phyloP scores from a whole-genome alignment of 2,113 vertebrate genomes.

The Taurulus bubalis region DNA sequence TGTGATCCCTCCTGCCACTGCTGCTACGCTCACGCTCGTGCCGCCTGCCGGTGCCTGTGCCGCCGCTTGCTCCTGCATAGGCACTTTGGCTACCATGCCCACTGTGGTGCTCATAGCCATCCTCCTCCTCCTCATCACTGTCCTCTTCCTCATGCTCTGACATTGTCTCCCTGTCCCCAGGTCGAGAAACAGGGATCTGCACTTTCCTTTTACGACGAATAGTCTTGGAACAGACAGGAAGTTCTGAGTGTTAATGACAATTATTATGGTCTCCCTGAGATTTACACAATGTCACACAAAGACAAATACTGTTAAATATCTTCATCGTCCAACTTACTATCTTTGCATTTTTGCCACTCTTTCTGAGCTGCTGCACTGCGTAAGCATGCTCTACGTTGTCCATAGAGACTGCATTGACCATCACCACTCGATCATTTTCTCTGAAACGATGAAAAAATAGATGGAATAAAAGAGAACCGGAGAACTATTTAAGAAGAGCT shows the following conservation, averaged over 20 bases:
- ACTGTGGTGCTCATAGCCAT: constrained; percentile 84
- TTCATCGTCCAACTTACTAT: constrained; percentile 87
- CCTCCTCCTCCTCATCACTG: constrained; percentile 93
- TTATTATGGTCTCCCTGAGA: background rate
- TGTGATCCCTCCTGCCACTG: constrained; percentile 86
- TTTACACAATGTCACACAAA: background rate
- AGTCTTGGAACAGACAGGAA: constrained; percentile 82
- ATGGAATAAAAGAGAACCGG: background rate
- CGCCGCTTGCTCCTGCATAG: constrained; percentile 69
- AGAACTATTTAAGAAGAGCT: background rate
- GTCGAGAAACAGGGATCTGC: constrained; percentile 90
- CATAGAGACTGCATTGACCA: constrained; percentile 99
- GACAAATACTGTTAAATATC: too few relatives aligned
- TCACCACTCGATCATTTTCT: constrained; percentile 98
- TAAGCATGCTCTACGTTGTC: constrained; percentile 98
- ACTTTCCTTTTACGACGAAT: constrained; percentile 97
- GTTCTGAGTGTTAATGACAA: background rate
- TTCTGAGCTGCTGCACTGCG: constrained; percentile 97
- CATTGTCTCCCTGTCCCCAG: constrained; percentile 89
- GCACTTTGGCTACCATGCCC: constrained; percentile 77
- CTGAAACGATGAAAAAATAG: constrained; percentile 68
- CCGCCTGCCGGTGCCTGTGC: constrained; percentile 83
- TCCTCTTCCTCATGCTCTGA: constrained; percentile 92
- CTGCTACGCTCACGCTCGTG: constrained; percentile 76
- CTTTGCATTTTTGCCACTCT: constrained; percentile 98